Percentiles rank a stretch among this genome's conserved stretches.
Conservation (phyloP, 2,888 invertebrate genomes). For the Volucella inflata region DNA sequence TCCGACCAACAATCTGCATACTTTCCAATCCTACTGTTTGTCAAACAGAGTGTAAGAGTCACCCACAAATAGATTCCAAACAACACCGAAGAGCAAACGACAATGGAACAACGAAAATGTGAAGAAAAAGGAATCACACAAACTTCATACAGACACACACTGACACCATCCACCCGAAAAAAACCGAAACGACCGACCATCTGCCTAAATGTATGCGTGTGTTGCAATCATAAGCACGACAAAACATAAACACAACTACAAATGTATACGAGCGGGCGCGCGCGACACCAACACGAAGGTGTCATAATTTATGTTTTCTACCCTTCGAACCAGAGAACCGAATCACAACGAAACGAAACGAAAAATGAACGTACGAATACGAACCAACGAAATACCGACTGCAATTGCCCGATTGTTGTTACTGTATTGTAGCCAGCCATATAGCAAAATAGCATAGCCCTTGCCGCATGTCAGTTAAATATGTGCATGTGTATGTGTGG, state of each 20-base stretch:
- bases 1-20: neutral
- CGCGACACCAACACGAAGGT: slow-evolving; percentile 58
- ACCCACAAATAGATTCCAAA: slow-evolving; percentile 45
- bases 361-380: no score
- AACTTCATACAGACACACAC: neutral
- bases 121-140: neutral
- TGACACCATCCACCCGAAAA: no score
- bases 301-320: slow-evolving; percentile 75
- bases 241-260: slow-evolving; percentile 59
- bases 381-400: slow-evolving; percentile 34
- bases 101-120: slow-evolving; percentile 34
- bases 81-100: slow-evolving; percentile 31
- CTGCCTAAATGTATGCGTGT: slow-evolving; percentile 28
- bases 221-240: slow-evolving; percentile 59
- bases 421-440: no score
- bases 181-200: neutral
- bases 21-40: slow-evolving; percentile 48
- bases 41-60: slow-evolving; percentile 27
- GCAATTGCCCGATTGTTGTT: slow-evolving; percentile 30
- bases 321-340: slow-evolving; percentile 61
- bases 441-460: no score
- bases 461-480: slow-evolving; percentile 36
- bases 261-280: slow-evolving; percentile 42
- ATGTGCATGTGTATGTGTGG: slow-evolving; percentile 49
- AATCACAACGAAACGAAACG: slow-evolving; percentile 31